Percentiles rank a stretch among this genome's conserved stretches.
Conservation (phyloP, 2,888 invertebrate genomes). For the Sialis lutaria region DNA sequence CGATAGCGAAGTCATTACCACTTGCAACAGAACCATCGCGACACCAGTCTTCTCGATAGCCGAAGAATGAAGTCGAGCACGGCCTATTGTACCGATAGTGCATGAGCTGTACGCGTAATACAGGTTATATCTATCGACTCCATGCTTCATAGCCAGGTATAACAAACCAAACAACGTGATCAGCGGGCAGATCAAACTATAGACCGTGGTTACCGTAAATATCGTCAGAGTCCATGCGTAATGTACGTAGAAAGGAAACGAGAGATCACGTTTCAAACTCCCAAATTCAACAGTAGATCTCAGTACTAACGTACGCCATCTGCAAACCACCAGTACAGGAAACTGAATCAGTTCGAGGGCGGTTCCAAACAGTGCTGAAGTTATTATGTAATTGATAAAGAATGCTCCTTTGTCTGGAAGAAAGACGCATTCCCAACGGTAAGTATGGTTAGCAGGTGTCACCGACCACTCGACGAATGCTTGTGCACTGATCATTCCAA, state of each 20-base stretch:
- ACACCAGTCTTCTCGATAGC: constrained; percentile 73
- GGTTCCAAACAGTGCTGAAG: constrained; percentile 83
- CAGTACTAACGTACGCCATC: constrained; percentile 62
- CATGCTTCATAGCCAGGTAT: constrained; percentile 77
- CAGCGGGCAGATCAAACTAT: constrained; percentile 82
- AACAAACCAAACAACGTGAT: constrained; percentile 85
- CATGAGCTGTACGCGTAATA: constrained; percentile 62
- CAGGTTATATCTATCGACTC: constrained; percentile 88
- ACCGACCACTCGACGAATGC: constrained; percentile 62
- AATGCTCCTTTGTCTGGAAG: constrained; percentile 90
- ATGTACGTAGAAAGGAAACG: constrained; percentile 86
- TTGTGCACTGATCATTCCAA: constrained; percentile 76
- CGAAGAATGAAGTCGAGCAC: constrained; percentile 49
- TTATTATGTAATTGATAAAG: constrained; percentile 92
- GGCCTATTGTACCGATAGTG: no score
- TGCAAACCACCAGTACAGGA: constrained; percentile 81
- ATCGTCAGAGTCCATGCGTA: constrained; percentile 92
- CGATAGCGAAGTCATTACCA: constrained; percentile 62
- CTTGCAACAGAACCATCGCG: constrained; percentile 58
- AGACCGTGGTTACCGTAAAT: constrained; percentile 79
- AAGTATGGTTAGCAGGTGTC: constrained; percentile 40
- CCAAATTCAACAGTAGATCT: constrained; percentile 74
- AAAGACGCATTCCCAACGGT: constrained; percentile 83
- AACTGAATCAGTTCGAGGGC: constrained; percentile 80
- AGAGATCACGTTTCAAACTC: constrained; percentile 67